Base-by-base conservation (phyloP, 2,797 vertebrate genomes). In the Amniataba percoides region DNA sequence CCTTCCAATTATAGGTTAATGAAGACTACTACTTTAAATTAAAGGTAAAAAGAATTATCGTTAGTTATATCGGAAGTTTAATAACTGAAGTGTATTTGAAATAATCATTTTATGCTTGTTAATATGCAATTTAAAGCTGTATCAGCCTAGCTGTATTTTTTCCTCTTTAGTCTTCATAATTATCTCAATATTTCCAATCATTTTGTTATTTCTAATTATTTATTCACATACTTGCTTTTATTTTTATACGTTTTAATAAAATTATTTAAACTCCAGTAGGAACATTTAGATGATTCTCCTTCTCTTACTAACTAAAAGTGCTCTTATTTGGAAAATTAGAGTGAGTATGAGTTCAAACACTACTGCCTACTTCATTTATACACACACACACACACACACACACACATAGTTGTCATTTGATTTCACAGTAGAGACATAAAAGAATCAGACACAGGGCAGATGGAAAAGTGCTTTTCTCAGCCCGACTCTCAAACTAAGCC, bases 401-500 rank as follows among this genome's bases (percentile, higher is more conserved):
- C n/a, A n/a, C 1, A 43, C 46, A 7, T n/a, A 21, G 3, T 34
- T 65, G 19, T 43, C 5, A 55, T 5, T 56, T 56, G 1, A 57
- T 52, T 48, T 57, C 10, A 45, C 7, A 21, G 11, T 34, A 14
- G 8, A 4, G 15, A 31, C 23, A 34, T 23, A n/a, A 18, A 52
- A 18, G 23, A 49, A 49, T 61, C 13, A 36, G 39, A 53, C 27
- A 36, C 59, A 72, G 80, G 81, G 62, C 84, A 88, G 80, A 86
- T 88, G 83, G 79, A 73, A 80, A 74, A 76, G 49, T 9, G 59
- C 23, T 85, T 65, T 70, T 65, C 71, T 74, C 60, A 73, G 82
- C 82, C 63, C 34, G 58, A 68, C 71, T 76, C 69, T 80, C 39
- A 63, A 78, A 82, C 82, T 58, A 42, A 55, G 62, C 52, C 63